These are phyloP conservation scores for Drosophila lacertosa DNA, from an alignment of 1,140 invertebrate species.

Conservation along the genomic window DNA sequence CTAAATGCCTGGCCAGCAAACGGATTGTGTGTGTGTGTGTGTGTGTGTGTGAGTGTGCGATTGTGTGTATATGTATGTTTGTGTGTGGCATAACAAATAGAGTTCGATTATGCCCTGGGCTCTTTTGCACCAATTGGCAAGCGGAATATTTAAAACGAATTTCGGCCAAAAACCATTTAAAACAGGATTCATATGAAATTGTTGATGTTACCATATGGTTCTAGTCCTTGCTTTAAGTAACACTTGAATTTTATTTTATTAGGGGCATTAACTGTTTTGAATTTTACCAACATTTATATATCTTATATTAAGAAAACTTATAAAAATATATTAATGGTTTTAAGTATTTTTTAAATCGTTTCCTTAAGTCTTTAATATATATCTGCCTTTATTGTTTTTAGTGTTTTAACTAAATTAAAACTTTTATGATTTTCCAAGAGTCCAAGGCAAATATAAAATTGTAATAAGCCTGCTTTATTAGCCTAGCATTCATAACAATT, in stretches of 20 bases:
- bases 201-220: not conserved
- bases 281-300: too few species aligned
- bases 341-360: too few species aligned
- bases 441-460: constrained; percentile 8
- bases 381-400: too few species aligned
- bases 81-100: constrained; percentile 53
- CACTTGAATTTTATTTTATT: too few species aligned
- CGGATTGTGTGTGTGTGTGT: constrained; percentile 1
- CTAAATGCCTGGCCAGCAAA: constrained; percentile 43
- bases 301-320: too few species aligned
- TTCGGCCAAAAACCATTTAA: constrained; percentile 1
- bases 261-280: too few species aligned
- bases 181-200: too few species aligned
- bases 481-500: constrained; percentile 60
- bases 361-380: too few species aligned
- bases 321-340: too few species aligned
- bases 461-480: constrained; percentile 43
- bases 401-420: too few species aligned
- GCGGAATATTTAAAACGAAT: not conserved
- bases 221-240: too few species aligned
- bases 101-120: constrained; percentile 9
- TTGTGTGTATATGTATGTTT: constrained; percentile 27
- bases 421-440: constrained; percentile 4
- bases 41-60: constrained; percentile 19
- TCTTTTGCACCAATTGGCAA: constrained; percentile 12